Evolutionary conservation across 2,888 invertebrate species (phyloP), one percentile per base, ranked within the genome.

Genomic region (Agapetus fuscipes): DNA sequence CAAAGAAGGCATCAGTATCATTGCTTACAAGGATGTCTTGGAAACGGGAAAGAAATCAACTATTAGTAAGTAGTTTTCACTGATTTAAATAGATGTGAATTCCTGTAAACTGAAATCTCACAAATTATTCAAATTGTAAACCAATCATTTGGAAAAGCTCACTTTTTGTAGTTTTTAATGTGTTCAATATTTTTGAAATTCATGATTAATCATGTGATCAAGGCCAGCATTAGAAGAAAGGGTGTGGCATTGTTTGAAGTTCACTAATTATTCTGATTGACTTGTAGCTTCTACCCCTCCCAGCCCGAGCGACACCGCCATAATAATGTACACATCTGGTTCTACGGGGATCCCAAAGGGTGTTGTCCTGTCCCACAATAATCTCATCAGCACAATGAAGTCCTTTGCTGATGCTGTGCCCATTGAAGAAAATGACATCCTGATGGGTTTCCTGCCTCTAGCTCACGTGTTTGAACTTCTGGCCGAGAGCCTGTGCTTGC

Each of bases 261-360:
- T n/a, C n/a, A n/a, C n/a, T n/a, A n/a, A n/a, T n/a, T n/a, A n/a
- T n/a, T n/a, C n/a, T n/a, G n/a, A n/a, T n/a, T n/a, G n/a, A n/a
- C 43, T 58, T 58, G 0, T 61, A 79, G 81, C 72, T 51, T 57
- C 64, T 13, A 64, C 69, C 3, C 71, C 76, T 4, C 88, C 91
- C 2, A 61, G 63, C 4, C 63, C 79, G 4, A 66, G 76, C 10
- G 96, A 97, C 61, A 79, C 83, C 3, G 97, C 97, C 33, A 90
- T 98, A 53, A 84, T 98, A 28, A 98, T 98, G 97, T 98, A 97
- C 71, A 98, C 97, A 2, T 94, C 93, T 51, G 97, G 97, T 4
- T 95, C 95, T 1, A 97, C 97, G 3, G 96, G 95, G 36, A 78
- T 84, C 43, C 95, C 95, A 0, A 95, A 95, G 66, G 95, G 94